Evolutionary conservation across 2,888 invertebrate genomes (phyloP).

Genomic region (Temnothorax rugatulus): DNA sequence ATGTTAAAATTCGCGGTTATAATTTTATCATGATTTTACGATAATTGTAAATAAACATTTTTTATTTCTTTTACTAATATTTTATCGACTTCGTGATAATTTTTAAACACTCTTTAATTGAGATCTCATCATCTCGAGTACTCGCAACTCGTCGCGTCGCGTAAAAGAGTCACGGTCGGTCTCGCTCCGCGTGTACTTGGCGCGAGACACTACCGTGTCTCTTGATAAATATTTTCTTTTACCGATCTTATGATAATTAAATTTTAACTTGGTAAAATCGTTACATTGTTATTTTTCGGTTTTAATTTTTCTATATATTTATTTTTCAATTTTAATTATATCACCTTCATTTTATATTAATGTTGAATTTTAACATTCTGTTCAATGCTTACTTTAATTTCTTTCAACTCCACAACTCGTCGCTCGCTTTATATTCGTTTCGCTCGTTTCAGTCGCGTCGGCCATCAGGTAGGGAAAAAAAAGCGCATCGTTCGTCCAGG

Average conservation of each 20-base stretch:
- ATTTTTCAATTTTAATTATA: not conserved
- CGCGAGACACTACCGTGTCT: too few relatives aligned
- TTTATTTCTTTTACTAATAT: not conserved
- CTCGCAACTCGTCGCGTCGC: too few relatives aligned
- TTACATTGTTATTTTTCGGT: not conserved
- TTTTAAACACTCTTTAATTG: too few relatives aligned
- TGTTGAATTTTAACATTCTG: constrained; percentile 1
- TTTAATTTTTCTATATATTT: too few relatives aligned
- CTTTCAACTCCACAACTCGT: not conserved
- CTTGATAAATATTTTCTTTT: not conserved
- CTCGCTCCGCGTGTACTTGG: too few relatives aligned
- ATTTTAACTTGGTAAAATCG: constrained; percentile 2
- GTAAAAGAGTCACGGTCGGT: too few relatives aligned
- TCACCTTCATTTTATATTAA: not conserved
- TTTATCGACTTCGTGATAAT: not conserved
- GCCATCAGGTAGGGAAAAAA: constrained; percentile 24
- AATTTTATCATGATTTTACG: not conserved
- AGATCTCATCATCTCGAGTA: too few relatives aligned
- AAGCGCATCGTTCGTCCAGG: constrained; percentile 36
- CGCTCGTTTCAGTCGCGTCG: constrained; percentile 15
- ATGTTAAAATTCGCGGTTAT: not conserved
- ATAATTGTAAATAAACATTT: not conserved
- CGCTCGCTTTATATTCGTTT: constrained; percentile 18
- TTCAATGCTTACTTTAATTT: not conserved
- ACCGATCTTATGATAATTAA: not conserved